These are phyloP conservation scores for Nannoperca obscura DNA, from an alignment of 2,797 vertebrate genomes.

Conservation along the genomic window DNA sequence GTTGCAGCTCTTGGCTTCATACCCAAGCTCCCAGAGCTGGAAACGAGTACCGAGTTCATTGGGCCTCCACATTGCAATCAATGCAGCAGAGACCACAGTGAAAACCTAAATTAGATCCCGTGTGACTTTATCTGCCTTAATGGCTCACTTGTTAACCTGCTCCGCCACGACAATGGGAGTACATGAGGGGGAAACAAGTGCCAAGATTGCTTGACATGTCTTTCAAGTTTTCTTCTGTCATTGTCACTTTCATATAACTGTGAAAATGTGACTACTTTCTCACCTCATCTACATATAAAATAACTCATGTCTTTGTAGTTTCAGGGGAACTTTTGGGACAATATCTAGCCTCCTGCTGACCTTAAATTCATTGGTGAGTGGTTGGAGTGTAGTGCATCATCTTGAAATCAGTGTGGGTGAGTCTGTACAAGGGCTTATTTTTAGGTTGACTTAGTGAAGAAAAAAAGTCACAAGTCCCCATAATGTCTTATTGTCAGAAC, in stretches of 20 bases:
- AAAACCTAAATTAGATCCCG: conserved; percentile 84
- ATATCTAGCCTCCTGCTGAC: conserved; percentile 59
- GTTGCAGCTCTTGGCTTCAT: conserved; percentile 64
- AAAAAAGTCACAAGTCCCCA: conserved; percentile 44
- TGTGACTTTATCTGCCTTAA: conserved; percentile 80
- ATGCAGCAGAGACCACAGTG: conserved; percentile 74
- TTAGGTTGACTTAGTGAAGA: conserved; percentile 37
- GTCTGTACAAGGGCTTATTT: conserved; percentile 45
- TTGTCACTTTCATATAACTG: conserved; percentile 39
- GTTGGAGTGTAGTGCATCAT: conserved; percentile 50
- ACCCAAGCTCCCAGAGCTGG: conserved; percentile 66
- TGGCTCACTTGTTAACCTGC: conserved; percentile 71
- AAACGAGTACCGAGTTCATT: conserved; percentile 80
- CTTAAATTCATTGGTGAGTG: conserved; percentile 71
- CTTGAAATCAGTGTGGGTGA: conserved; percentile 52
- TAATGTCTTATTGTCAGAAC: conserved; percentile 50
- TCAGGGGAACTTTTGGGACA: conserved; percentile 46
- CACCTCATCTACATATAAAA: conserved; percentile 51
- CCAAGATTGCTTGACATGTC: conserved; percentile 40
- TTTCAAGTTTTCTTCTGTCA: conserved; percentile 49
- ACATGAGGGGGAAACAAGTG: conserved; percentile 35
- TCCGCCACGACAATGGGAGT: conserved; percentile 17
- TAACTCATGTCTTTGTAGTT: conserved; percentile 27
- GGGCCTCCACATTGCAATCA: conserved; percentile 81
- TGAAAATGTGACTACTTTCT: conserved; percentile 37